Evolutionary conservation across 2,113 vertebrate genomes (phyloP).

Genomic region (Mobula birostris): DNA sequence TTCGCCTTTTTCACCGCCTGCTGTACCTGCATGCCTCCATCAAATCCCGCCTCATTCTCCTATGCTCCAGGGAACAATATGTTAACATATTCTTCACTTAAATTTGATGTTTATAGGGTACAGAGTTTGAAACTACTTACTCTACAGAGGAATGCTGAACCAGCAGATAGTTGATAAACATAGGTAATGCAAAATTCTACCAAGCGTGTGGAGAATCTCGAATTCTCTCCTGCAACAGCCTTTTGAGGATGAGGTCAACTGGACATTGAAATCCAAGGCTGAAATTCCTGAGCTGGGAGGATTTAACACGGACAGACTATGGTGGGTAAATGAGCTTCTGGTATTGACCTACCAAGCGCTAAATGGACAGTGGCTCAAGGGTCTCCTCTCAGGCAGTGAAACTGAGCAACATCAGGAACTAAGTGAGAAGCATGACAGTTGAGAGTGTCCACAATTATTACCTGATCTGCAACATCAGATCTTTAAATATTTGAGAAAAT

Average conservation of each 20-base stretch:
- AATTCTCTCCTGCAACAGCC: neutral
- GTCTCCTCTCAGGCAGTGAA: neutral
- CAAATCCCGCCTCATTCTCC: no score
- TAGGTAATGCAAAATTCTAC: no score
- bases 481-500: conserved; percentile 38
- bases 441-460: conserved; percentile 31
- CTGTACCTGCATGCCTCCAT: no score
- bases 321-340: neutral
- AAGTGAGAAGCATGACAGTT: neutral
- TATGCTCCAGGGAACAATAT: no score
- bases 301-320: neutral
- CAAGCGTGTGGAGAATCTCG: neutral
- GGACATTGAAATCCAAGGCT: neutral
- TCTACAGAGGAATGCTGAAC: neutral
- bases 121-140: neutral
- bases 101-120: neutral
- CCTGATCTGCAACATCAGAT: conserved; percentile 25
- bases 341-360: no score
- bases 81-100: no score
- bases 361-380: neutral
- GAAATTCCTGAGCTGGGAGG: neutral
- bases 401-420: neutral
- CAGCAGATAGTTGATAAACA: no score
- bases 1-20: no score
- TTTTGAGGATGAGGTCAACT: neutral